phyloP scores from a whole-genome alignment of 2,113 vertebrate species.

The Willisornis vidua region DNA sequence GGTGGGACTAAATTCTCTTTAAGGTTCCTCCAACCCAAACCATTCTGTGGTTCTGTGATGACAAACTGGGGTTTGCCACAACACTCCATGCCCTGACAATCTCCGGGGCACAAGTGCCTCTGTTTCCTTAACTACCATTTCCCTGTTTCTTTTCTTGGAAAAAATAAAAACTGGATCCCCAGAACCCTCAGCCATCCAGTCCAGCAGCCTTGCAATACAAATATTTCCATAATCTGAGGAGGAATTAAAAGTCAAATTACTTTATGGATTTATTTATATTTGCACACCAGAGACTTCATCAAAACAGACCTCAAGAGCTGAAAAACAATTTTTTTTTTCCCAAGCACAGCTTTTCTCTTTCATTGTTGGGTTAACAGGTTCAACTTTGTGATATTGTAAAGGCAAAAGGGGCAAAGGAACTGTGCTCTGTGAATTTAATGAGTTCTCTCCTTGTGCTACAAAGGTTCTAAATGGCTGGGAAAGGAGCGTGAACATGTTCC shows the following conservation, averaged over 20 bases:
- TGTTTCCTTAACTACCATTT: neutral
- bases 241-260: slow-evolving; percentile 51
- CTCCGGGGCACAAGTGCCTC: neutral
- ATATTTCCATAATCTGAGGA: slow-evolving; percentile 15
- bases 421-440: slow-evolving; percentile 1
- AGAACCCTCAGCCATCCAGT: neutral
- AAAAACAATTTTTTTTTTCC: slow-evolving; percentile 2
- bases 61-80: neutral
- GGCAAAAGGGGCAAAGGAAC: slow-evolving; percentile 32
- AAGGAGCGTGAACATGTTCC: neutral
- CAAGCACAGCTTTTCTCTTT: slow-evolving; percentile 14
- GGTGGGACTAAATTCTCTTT: neutral
- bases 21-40: neutral
- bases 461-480: neutral
- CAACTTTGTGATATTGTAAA: slow-evolving; percentile 18
- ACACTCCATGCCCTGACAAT: neutral
- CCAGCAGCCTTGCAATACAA: neutral
- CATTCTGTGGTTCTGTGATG: neutral
- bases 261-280: slow-evolving; percentile 61
- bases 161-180: neutral
- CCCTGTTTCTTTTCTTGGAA: neutral
- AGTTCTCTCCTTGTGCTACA: neutral
- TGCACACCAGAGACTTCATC: slow-evolving; percentile 38
- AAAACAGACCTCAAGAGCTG: slow-evolving; percentile 37
- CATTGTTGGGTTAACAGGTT: slow-evolving; percentile 37